Evolutionary conservation across 2,113 vertebrate species (phyloP), one percentile per base, ranked within the genome.

Genomic region (Tachysurus fulvidraco): DNA sequence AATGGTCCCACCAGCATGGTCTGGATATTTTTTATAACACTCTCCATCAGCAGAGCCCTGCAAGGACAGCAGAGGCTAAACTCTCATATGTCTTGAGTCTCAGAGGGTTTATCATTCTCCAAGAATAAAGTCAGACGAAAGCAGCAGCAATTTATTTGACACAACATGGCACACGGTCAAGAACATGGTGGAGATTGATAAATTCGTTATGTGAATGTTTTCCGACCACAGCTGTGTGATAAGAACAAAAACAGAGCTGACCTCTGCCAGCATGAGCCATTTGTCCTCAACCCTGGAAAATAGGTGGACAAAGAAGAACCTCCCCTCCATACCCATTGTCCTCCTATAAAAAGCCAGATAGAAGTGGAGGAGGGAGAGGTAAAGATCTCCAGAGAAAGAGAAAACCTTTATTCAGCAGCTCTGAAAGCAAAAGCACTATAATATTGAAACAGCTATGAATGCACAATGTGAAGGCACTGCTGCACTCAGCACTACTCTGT

Each of bases 271-370:
- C 17, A 65, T 80, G 90, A 88, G 91, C 91, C 91, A 91, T 71
- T 54, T 93, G 92, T 92, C 86, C 25, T 28, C 85, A 74, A 89
- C 84, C 2, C 88, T 86, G 89, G 90, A 71, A 87, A 92, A 92
- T 86, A 90, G 80, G 87, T 67, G 46, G 78, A 86, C 88, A 92
- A 92, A 93, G 91, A 90, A 91, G 91, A 93, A 92, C 91, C 87
- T 79, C 85, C 91, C 21, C 91, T 90, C 85, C 86, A 87, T 90
- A 84, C 85, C 87, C 86, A 92, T 92, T 94, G 93, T 94, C 65
- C 84, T 60, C 16, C 50, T 77, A 25, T 64, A 69, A 85, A 69
- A 28, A 85, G 52, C 8, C 17, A 44, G n/a, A 69, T 57, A 59
- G 69, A 23, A 76, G 44, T 57, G 71, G 88, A 91, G 90, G 87